Base-by-base conservation (phyloP, 2,888 invertebrate species). In the Xanthorhoe spadicearia region DNA sequence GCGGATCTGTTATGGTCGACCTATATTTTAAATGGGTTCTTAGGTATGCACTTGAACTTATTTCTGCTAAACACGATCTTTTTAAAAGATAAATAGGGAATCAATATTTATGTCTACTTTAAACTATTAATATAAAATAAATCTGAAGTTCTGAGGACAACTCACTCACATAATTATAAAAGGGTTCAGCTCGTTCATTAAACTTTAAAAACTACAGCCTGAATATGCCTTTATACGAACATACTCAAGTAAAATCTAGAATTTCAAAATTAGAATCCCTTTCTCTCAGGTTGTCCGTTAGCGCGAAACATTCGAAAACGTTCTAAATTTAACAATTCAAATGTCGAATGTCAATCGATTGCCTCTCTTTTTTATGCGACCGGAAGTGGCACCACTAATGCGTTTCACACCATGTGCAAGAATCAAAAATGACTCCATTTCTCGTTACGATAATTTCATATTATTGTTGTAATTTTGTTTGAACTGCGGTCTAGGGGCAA, bases 391-490 rank as follows among this genome's bases (percentile, higher is more conserved):
- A 73, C 74, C 76, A 80, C 84, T 87, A 88, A 88, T 87, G 85
- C 80, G 83, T 74, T 86, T 88, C 86, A 84, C 89, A 83, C 89
- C 89, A 90, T 73, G 70, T 89, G 89, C 75, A 82, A 74, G 83
- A 83, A 82, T 82, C 83, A 77, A 79, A 83, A 85, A 86, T 83
- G 83, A 85, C 83, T 78, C 71, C 63, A 66, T 72, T 68, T 68
- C 74, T 77, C 76, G 77, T 84, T 82, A 83, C 83, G 18, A 53
- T 69, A 62, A 77, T 70, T 70, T 65, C 66, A 68, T 77, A 77
- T 81, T 83, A 83, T 83, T 84, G 85, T 84, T 83, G 84, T 87
- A 87, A 87, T 88, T 86, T 83, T 84, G 87, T 87, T 86, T 85
- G 83, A 82, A 73, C 69, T 71, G 76, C 69, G 70, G 78, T 68